Percentiles rank a stretch among this genome's conserved stretches.
These are phyloP conservation scores for Mechanitis messenoides DNA, from an alignment of 2,888 invertebrate species.

Conservation along the genomic window DNA sequence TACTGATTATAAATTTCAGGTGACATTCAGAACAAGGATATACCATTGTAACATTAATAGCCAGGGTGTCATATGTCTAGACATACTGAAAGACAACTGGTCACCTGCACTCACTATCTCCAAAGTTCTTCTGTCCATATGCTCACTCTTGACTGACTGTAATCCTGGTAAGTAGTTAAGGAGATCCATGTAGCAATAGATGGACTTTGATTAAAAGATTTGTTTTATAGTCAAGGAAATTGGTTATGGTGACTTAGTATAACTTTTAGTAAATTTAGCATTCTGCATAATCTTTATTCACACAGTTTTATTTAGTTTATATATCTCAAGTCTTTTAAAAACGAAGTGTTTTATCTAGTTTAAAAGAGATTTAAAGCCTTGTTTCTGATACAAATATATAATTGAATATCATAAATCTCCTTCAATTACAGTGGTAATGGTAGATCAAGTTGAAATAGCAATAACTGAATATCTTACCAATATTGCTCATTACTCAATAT, in stretches of 20 bases:
- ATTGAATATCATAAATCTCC: not conserved
- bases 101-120: conserved; percentile 99
- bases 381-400: too few species aligned
- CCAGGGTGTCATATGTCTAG: conserved; percentile 98
- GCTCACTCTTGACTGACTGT: conserved; percentile 98
- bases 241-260: too few species aligned
- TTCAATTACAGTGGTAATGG: not conserved
- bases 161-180: conserved; percentile 87
- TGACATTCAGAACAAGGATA: conserved; percentile 95
- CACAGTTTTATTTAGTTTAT: too few species aligned
- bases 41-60: conserved; percentile 99
- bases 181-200: not conserved
- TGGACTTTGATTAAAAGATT: too few species aligned
- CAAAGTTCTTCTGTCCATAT: conserved; percentile 97
- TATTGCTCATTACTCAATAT: too few species aligned
- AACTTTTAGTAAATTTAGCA: too few species aligned
- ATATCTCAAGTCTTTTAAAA: too few species aligned
- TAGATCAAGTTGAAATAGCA: conserved; percentile 11
- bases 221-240: too few species aligned
- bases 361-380: too few species aligned
- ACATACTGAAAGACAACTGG: conserved; percentile 99
- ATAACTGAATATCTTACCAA: conserved; percentile 5
- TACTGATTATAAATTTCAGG: conserved; percentile 64
- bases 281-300: too few species aligned
- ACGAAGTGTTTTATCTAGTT: too few species aligned